These are phyloP conservation scores for Acanthisitta chloris DNA, from an alignment of 2,113 vertebrate species.

Conservation along the genomic window DNA sequence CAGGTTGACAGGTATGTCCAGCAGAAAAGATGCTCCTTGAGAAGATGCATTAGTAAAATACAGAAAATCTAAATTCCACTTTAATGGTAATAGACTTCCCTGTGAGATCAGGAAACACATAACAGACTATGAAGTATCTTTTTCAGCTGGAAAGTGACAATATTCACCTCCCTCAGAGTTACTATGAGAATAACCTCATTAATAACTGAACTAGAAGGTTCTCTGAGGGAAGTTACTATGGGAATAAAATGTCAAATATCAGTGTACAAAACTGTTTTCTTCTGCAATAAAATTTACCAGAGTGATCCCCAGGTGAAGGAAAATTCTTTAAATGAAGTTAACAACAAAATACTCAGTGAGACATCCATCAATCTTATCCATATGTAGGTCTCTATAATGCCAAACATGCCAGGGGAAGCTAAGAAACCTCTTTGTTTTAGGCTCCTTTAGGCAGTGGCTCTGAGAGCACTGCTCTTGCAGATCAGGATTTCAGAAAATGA, in stretches of 20 bases:
- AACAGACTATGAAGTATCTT: not conserved
- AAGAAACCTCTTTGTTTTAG: not conserved
- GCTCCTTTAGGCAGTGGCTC: not conserved
- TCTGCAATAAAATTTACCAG: not conserved
- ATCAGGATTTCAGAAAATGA: not conserved
- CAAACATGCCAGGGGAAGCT: not conserved
- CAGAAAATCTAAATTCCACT: not conserved
- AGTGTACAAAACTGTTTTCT: not conserved
- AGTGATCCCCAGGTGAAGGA: not conserved
- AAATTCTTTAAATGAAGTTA: slow-evolving; percentile 13
- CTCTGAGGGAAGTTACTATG: not conserved
- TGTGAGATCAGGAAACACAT: not conserved
- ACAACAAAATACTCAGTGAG: not conserved
- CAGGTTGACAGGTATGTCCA: not conserved
- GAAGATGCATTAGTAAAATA: not conserved
- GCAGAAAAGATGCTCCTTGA: not conserved
- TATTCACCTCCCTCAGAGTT: not conserved
- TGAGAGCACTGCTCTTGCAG: not conserved
- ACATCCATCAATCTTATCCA: not conserved
- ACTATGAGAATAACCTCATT: slow-evolving; percentile 24
- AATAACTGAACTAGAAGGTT: slow-evolving; percentile 26
- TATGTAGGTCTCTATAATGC: not conserved
- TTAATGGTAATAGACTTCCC: not conserved
- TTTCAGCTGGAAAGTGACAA: not conserved
- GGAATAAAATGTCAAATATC: slow-evolving; percentile 46